Percentiles rank a stretch among this genome's conserved stretches.
phyloP scores from a whole-genome alignment of 2,113 vertebrate species.

The Diglossa brunneiventris region DNA sequence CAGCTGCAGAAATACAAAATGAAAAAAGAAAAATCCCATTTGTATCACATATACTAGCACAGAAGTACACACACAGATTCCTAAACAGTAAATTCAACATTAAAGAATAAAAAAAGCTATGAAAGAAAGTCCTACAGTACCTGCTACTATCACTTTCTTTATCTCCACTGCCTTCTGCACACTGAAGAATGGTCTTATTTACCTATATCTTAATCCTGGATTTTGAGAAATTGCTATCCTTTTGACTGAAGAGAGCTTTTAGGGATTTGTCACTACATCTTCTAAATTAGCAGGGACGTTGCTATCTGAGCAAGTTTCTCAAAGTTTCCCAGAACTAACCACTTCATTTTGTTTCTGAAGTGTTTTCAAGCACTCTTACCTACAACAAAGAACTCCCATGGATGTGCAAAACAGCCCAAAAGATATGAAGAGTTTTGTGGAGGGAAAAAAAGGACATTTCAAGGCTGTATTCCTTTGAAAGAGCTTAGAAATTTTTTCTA shows the following conservation, averaged over 20 bases:
- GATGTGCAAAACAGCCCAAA: background rate
- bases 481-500: background rate
- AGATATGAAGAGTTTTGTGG: background rate
- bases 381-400: background rate
- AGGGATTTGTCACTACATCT: background rate
- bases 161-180: background rate
- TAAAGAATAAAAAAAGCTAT: background rate
- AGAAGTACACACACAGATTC: background rate
- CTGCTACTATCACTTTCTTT: background rate
- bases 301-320: background rate
- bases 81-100: background rate
- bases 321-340: background rate
- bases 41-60: background rate
- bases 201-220: background rate
- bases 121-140: background rate
- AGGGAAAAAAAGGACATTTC: background rate
- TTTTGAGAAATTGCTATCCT: background rate
- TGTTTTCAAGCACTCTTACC: background rate
- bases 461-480: background rate
- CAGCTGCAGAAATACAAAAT: background rate
- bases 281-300: background rate
- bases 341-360: background rate
- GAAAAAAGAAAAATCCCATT: background rate
- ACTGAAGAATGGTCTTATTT: background rate
- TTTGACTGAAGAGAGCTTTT: background rate